Evolutionary conservation across 2,113 vertebrate genomes (phyloP).

Genomic region (Gymnobelideus leadbeateri): DNA sequence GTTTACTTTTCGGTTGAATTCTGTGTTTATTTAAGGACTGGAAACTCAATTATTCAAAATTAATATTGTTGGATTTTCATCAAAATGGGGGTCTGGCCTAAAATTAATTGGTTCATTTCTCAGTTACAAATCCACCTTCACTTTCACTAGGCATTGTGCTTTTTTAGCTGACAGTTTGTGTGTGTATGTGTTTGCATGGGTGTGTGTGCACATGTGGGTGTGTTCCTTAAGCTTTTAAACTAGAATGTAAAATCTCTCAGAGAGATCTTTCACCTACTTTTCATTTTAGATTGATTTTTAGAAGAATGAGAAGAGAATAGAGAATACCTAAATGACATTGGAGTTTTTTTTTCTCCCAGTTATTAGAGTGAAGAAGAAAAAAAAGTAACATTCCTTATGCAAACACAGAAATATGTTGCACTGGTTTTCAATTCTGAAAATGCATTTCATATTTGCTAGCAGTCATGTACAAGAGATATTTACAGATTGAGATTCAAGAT

Average conservation of each 20-base stretch:
- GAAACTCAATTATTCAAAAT: constrained; percentile 72
- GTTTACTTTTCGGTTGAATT: constrained; percentile 60
- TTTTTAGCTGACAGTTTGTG: constrained; percentile 83
- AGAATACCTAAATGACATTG: constrained; percentile 82
- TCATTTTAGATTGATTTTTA: constrained; percentile 77
- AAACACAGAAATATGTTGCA: constrained; percentile 94
- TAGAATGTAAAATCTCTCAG: constrained; percentile 80
- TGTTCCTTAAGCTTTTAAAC: constrained; percentile 79
- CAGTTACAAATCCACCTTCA: constrained; percentile 64
- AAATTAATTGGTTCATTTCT: constrained; percentile 73
- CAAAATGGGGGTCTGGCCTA: constrained; percentile 77
- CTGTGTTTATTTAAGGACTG: constrained; percentile 74
- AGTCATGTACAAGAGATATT: constrained; percentile 99
- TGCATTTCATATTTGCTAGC: constrained; percentile 97
- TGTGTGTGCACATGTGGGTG: constrained; percentile 8
- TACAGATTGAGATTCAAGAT: constrained; percentile 95
- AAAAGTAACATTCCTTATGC: constrained; percentile 89
- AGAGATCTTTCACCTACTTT: constrained; percentile 77
- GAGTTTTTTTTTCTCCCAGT: constrained; percentile 86
- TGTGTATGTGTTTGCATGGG: not conserved
- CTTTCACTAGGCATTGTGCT: constrained; percentile 86
- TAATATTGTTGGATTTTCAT: constrained; percentile 71
- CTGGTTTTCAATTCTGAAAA: constrained; percentile 94
- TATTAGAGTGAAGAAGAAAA: constrained; percentile 84
- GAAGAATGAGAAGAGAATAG: constrained; percentile 84